Evolutionary conservation across 1,140 invertebrate genomes (phyloP).

Genomic region (Pseudomyrmex sp.): DNA sequence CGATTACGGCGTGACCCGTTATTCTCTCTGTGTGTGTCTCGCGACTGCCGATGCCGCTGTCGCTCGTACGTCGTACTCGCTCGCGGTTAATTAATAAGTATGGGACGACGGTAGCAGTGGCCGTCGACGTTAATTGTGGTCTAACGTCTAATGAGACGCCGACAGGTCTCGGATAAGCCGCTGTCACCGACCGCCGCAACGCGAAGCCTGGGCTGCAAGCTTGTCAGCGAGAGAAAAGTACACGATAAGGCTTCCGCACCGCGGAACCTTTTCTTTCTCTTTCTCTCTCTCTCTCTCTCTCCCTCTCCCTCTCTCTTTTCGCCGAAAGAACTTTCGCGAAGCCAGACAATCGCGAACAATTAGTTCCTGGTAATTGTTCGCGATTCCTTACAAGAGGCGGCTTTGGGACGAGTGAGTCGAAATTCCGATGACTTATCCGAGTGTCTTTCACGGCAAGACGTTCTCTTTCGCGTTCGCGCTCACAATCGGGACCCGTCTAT

Average conservation of each 20-base stretch:
- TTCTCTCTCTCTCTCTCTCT: too few relatives aligned
- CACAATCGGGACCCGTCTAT: background rate
- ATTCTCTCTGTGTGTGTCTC: background rate
- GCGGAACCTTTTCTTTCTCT: constrained; percentile 27
- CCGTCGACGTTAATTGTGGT: constrained; percentile 57
- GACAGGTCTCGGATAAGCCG: constrained; percentile 62
- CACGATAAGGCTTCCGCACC: constrained; percentile 41
- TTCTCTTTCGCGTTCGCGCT: background rate
- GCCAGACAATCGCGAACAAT: constrained; percentile 51
- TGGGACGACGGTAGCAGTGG: background rate
- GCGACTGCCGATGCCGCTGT: background rate
- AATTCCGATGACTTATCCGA: background rate
- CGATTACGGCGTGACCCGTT: background rate
- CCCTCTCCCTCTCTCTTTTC: too few relatives aligned
- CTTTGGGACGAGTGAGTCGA: background rate
- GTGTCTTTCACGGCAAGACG: too few relatives aligned
- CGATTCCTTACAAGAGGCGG: constrained; percentile 44
- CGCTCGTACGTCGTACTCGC: background rate
- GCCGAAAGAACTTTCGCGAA: constrained; percentile 34
- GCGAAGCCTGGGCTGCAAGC: background rate
- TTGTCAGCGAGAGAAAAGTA: constrained; percentile 49
- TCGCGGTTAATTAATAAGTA: constrained; percentile 67
- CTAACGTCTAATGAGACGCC: constrained; percentile 56
- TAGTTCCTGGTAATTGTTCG: constrained; percentile 59
- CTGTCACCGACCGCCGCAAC: constrained; percentile 34